Base-by-base conservation (phyloP, 2,797 vertebrate genomes). In the Phyllotis vaccarum region DNA sequence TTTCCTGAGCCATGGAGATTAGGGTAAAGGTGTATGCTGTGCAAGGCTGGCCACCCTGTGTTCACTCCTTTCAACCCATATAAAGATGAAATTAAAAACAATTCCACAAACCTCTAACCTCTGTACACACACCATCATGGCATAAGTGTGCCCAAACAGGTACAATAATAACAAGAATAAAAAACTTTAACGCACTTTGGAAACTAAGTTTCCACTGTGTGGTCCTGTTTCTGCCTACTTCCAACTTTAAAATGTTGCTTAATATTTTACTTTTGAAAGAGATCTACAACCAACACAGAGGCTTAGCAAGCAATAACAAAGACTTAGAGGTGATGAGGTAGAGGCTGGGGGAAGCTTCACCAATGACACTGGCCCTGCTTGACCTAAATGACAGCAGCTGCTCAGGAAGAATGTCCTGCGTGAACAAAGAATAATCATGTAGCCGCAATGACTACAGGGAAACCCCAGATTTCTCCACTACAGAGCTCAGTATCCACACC, bases 241-340 rank as follows among this genome's bases (percentile, higher is more conserved):
- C 56, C 66, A 2, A 74, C 13, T 19, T 94, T 78, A 92, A 90
- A 49, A 72, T 52, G 87, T 76, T 80, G 34, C 24, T 87, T 70
- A 88, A 31, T 54, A 83, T 13, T 90, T 93, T 91, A 19, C 58
- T 72, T 91, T 75, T 90, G 37, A 90, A 90, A 88, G 86, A 74
- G n/a, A 66, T 29, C 21, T 17, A 29, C 37, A 37, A 87, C 3
- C 56, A 79, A 82, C 49, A 89, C 82, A 43, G 64, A 80, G 17
- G 16, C n/a, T 68, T 74, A 46, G 29, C 40, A 91, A 79, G 43
- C 58, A 52, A 52, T 3, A 24, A 2, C 14, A 9, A 88, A 81
- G 46, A 89, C 46, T 60, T 62, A 79, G 22, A 92, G 43, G 86
- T 64, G 66, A 49, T 5, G 40, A 89, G 58, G 31, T 2, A 2